Percentiles rank a stretch among this genome's conserved stretches.
These are phyloP conservation scores for Pituophis catenifer DNA, from an alignment of 2,113 vertebrate species.

Conservation along the genomic window DNA sequence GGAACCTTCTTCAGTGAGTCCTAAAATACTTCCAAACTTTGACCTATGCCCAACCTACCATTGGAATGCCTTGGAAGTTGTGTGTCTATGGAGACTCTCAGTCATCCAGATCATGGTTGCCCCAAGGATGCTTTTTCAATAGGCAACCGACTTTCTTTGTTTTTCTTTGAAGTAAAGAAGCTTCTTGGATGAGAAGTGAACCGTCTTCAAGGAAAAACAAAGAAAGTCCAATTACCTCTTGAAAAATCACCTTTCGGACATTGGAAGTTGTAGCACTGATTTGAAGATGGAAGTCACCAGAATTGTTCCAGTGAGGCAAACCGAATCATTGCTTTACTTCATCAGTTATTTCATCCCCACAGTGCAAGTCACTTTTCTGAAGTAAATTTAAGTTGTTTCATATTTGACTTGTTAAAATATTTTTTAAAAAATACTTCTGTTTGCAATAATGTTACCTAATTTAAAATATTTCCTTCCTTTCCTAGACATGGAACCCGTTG, in stretches of 20 bases:
- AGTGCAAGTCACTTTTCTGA: not conserved
- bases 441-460: slow-evolving; percentile 37
- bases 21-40: not conserved
- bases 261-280: too few relatives aligned
- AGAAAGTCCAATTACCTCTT: too few relatives aligned
- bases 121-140: not conserved
- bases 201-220: too few relatives aligned
- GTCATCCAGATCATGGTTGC: not conserved
- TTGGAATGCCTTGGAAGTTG: not conserved
- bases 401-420: not conserved
- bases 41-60: not conserved
- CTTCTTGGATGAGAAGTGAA: not conserved
- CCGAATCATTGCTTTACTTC: not conserved
- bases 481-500: slow-evolving; percentile 97
- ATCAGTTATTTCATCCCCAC: not conserved
- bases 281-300: not conserved
- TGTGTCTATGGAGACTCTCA: not conserved
- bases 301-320: not conserved
- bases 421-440: not conserved
- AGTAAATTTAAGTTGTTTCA: not conserved
- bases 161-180: not conserved
- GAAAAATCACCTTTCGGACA: too few relatives aligned
- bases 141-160: not conserved
- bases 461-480: slow-evolving; percentile 63
- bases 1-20: not conserved